phyloP scores from a whole-genome alignment of 2,113 vertebrate genomes.

The Clarias batrachus region DNA sequence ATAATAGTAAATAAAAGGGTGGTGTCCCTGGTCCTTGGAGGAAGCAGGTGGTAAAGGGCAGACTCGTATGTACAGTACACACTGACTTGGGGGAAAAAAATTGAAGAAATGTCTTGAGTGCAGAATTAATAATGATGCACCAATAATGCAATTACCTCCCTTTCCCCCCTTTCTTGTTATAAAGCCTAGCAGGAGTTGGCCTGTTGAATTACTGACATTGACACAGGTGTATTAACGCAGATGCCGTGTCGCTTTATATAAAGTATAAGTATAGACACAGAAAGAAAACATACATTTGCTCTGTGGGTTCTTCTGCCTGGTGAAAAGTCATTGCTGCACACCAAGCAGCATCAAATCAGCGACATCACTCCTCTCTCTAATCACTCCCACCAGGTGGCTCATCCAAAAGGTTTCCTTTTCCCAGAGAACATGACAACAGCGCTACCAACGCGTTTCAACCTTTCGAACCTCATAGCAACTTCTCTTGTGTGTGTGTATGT shows the following conservation, averaged over 20 bases:
- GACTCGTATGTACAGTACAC: too few relatives aligned
- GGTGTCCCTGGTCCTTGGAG: too few relatives aligned
- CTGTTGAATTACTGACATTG: not conserved
- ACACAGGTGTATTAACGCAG: not conserved
- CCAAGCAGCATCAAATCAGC: not conserved
- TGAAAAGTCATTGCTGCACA: not conserved
- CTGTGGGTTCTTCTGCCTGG: not conserved
- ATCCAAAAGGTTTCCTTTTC: not conserved
- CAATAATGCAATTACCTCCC: not conserved
- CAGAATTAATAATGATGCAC: not conserved
- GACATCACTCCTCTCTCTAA: not conserved
- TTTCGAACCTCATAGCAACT: not conserved
- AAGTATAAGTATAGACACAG: too few relatives aligned
- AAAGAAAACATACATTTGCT: not conserved
- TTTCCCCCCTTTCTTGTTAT: not conserved
- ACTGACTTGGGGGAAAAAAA: too few relatives aligned
- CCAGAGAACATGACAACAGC: not conserved
- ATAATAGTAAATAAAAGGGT: too few relatives aligned
- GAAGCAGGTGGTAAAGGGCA: too few relatives aligned
- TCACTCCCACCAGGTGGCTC: not conserved
- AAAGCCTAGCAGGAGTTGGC: not conserved
- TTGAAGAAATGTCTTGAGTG: not conserved
- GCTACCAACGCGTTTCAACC: not conserved
- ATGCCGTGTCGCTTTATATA: not conserved
- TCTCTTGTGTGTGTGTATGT: not conserved